Percentiles rank a stretch among this genome's conserved stretches.
These are phyloP conservation scores for Callipepla californica DNA, from an alignment of 2,113 vertebrate species.

Conservation along the genomic window DNA sequence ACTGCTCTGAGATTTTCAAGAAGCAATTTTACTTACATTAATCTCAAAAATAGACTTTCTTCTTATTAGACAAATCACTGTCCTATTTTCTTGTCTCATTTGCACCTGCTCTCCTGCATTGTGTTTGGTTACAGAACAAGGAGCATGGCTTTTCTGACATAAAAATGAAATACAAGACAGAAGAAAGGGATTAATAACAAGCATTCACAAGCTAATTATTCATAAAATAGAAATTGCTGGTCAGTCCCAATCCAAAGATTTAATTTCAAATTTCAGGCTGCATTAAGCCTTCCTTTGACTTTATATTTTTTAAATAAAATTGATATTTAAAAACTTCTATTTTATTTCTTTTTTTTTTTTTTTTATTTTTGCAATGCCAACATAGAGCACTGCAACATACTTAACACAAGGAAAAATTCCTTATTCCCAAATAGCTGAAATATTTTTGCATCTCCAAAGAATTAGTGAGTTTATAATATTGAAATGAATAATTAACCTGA, in stretches of 20 bases:
- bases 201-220: neutral
- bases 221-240: neutral
- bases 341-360: neutral
- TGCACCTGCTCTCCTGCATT: neutral
- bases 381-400: rapidly evolving
- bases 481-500: neutral
- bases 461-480: neutral
- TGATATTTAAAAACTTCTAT: neutral
- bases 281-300: neutral
- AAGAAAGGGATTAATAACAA: neutral
- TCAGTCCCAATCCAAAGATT: neutral
- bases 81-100: neutral
- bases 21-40: neutral
- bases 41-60: neutral
- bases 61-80: neutral
- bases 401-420: neutral
- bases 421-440: neutral
- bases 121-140: neutral
- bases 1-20: neutral
- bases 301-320: neutral
- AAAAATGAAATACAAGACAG: neutral
- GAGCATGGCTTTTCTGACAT: neutral
- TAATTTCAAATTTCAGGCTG: neutral
- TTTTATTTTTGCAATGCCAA: neutral
- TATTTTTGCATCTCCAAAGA: neutral